Evolutionary conservation across 2,797 vertebrate genomes (phyloP).

Genomic region (Schizopygopsis pylzovi): DNA sequence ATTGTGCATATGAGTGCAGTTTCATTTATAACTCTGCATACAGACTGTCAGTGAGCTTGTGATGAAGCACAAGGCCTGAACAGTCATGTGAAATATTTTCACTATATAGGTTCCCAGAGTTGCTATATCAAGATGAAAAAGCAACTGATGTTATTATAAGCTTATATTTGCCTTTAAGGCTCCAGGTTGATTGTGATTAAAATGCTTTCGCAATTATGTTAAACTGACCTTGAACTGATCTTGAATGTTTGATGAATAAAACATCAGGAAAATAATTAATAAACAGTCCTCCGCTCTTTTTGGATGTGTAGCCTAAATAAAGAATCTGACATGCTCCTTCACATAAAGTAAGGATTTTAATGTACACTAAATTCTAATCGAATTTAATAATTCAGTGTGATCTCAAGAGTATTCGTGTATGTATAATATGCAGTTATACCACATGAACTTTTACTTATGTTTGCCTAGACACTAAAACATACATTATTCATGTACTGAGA

Average conservation of each 20-base stretch:
- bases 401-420: background rate
- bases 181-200: background rate
- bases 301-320: background rate
- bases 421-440: background rate
- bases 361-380: background rate
- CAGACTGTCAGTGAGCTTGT: too few relatives aligned
- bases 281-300: background rate
- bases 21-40: too few relatives aligned
- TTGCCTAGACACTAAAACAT: background rate
- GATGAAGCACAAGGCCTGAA: too few relatives aligned
- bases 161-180: background rate
- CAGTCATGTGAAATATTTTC: background rate
- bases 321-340: background rate
- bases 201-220: background rate
- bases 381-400: background rate
- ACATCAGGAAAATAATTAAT: background rate
- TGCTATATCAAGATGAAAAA: background rate
- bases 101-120: background rate
- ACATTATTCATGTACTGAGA: background rate
- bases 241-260: constrained; percentile 5
- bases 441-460: background rate
- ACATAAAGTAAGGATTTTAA: background rate
- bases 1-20: too few relatives aligned
- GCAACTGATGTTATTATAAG: background rate
- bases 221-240: background rate